These are phyloP conservation scores for Melanostoma scalare DNA, from an alignment of 2,888 invertebrate genomes.

Conservation along the genomic window DNA sequence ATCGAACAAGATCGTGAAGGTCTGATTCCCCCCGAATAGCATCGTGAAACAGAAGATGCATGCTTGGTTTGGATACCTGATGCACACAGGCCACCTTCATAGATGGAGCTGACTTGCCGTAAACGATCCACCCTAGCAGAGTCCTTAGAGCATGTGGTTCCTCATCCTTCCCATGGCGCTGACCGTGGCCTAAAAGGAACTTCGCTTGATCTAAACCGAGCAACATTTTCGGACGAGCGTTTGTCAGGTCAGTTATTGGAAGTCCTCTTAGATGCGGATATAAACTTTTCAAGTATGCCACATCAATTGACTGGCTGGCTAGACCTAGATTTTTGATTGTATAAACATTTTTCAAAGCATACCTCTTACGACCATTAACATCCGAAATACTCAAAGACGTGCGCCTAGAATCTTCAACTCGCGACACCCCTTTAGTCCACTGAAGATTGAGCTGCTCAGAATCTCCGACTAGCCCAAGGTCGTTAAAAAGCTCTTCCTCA, in stretches of 20 bases:
- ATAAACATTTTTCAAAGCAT: constrained; percentile 14
- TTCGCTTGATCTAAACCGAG: constrained; percentile 12
- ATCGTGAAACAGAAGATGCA: constrained; percentile 6
- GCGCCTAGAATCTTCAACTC: not conserved
- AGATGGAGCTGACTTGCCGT: not conserved
- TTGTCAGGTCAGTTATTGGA: not conserved
- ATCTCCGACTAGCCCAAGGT: not conserved
- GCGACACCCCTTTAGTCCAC: constrained; percentile 16
- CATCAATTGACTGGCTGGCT: too few species aligned
- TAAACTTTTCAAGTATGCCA: constrained; percentile 4
- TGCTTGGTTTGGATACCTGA: not conserved
- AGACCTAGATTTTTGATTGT: not conserved
- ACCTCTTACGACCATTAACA: not conserved
- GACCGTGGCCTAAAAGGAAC: not conserved
- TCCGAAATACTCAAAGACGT: constrained; percentile 1
- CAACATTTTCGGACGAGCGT: constrained; percentile 3
- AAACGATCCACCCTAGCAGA: constrained; percentile 9
- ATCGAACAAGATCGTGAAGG: constrained; percentile 1
- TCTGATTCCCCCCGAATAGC: constrained; percentile 11
- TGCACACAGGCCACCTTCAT: not conserved
- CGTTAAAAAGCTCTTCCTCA: constrained; percentile 20
- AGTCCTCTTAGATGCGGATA: constrained; percentile 17
- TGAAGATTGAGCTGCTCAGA: constrained; percentile 10
- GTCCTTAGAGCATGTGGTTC: not conserved
- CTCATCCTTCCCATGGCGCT: constrained; percentile 1